Base-by-base conservation (phyloP, 2,797 vertebrate genomes). In the Dryobates pubescens region DNA sequence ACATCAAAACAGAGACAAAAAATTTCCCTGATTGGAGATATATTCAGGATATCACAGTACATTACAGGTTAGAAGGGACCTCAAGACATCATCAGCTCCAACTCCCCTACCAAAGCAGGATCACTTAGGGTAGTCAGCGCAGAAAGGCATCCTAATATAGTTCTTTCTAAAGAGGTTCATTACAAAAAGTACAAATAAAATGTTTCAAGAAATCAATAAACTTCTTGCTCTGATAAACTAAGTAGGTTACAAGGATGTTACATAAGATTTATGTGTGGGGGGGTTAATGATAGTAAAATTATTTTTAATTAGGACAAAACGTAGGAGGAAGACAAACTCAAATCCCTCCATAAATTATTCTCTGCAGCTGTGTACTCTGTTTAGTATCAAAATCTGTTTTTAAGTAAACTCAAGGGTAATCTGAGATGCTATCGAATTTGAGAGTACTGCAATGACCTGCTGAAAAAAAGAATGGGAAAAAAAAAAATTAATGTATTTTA, bases 271-370 rank as follows among this genome's bases (percentile, higher is more conserved):
- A 59, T 43, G 30, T 2, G 2, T 36, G 45, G 5, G 8, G 4
- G 0, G 32, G 81, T 82, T 76, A 84, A 53, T 26, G 23, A 75
- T 26, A 86, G 47, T 19, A 88, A 82, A 93, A 82, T 88, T 75
- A 67, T 59, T 89, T 86, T 88, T 91, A 82, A 95, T 92, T 93
- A 88, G 63, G 61, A 56, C 13, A 75, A 93, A 93, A 78, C 22
- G 53, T 88, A 92, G 86, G 75, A 94, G 82, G 38, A 92, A 76
- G 32, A 67, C 36, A 58, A 86, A 91, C 47, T 67, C 54, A 75
- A 92, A 88, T 90, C n/a, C 38, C 64, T 82, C 45, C 20, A 73
- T 68, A 88, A 83, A 79, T 88, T 95, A 83, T 92, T 88, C 94
- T 80, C 47, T 92, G 43, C 49, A 62, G 18, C 56, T 92, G 56